Percentiles rank a stretch among this genome's conserved stretches.
These are phyloP conservation scores for Ditylenchus dipsaci DNA, from an alignment of 1,140 invertebrate genomes.

Conservation along the genomic window DNA sequence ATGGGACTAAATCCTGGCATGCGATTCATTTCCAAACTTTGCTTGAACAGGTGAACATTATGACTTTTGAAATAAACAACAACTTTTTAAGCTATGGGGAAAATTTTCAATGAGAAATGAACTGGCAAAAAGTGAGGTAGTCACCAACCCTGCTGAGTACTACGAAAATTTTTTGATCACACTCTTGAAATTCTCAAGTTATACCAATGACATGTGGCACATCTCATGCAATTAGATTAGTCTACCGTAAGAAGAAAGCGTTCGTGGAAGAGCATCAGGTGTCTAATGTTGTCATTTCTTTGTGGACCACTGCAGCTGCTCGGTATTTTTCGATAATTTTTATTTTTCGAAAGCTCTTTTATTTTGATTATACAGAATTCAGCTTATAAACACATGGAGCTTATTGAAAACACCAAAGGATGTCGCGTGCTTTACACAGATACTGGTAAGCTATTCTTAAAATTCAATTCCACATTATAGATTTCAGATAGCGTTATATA, in stretches of 20 bases:
- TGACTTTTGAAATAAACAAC: neutral
- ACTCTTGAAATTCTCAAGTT: neutral
- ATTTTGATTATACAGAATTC: too few relatives aligned
- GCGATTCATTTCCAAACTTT: constrained; percentile 7
- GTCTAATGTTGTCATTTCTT: neutral
- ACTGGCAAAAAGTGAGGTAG: neutral
- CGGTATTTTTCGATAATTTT: too few relatives aligned
- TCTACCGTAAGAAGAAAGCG: neutral
- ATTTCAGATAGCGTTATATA: neutral
- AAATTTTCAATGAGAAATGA: constrained; percentile 9
- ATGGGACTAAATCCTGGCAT: constrained; percentile 6
- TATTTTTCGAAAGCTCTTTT: too few relatives aligned
- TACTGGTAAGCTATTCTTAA: too few relatives aligned
- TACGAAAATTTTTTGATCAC: neutral
- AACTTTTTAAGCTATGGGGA: neutral
- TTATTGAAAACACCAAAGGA: neutral
- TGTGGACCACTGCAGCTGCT: neutral
- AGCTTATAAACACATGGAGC: neutral
- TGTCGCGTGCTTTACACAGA: neutral
- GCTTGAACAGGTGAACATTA: constrained; percentile 4
- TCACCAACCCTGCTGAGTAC: neutral
- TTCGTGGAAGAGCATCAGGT: neutral
- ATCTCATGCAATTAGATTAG: neutral
- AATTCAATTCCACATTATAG: too few relatives aligned
- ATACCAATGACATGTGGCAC: neutral